These are phyloP conservation scores for Cephus pygmeus DNA, from an alignment of 2,888 invertebrate genomes.

Conservation along the genomic window DNA sequence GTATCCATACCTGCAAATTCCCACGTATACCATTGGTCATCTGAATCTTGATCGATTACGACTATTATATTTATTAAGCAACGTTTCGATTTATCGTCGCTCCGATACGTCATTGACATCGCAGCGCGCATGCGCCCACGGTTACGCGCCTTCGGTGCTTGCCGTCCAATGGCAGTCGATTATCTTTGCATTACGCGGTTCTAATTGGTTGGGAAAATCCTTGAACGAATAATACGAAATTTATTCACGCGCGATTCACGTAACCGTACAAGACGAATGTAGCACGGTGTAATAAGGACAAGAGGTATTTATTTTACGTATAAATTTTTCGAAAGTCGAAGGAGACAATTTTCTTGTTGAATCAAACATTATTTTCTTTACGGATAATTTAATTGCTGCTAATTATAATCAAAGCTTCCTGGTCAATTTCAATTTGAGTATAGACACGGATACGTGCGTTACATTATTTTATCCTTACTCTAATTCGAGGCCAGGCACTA, in stretches of 20 bases:
- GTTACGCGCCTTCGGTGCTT: no score
- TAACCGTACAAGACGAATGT: no score
- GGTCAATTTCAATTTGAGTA: not conserved
- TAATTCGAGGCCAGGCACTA: not conserved
- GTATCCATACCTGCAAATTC: not conserved
- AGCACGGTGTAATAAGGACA: not conserved
- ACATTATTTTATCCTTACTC: not conserved
- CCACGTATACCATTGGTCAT: not conserved
- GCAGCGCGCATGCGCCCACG: not conserved
- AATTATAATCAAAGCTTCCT: not conserved
- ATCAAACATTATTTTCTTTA: not conserved
- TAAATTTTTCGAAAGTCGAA: not conserved
- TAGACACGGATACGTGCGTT: not conserved
- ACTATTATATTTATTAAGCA: not conserved
- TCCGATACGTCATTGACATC: no score
- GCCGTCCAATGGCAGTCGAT: not conserved
- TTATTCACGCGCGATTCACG: not conserved
- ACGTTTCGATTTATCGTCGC: not conserved
- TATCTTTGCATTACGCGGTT: not conserved
- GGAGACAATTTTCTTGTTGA: not conserved
- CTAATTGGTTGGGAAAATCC: not conserved
- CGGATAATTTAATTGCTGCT: not conserved
- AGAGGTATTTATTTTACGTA: not conserved
- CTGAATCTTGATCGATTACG: not conserved
- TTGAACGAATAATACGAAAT: not conserved